phyloP scores from a whole-genome alignment of 2,888 invertebrate species.

The Uropetala carovei region DNA sequence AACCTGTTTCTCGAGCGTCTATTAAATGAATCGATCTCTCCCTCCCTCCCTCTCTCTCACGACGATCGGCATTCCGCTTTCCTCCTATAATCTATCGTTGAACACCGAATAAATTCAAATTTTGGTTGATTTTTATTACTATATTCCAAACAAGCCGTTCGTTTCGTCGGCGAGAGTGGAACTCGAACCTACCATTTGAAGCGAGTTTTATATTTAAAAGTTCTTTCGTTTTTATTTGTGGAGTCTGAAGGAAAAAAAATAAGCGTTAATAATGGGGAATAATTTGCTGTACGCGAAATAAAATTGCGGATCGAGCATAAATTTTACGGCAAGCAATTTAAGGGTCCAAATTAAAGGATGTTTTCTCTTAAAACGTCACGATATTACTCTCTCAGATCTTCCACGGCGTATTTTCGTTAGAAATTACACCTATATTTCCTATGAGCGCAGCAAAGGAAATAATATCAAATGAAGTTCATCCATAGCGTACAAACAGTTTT shows the following conservation, averaged over 20 bases:
- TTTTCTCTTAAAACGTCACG: too few species aligned
- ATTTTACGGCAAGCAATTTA: background rate
- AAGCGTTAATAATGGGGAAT: background rate
- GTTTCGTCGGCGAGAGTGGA: background rate
- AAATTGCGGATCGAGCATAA: background rate
- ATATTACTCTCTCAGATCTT: too few species aligned
- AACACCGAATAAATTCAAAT: background rate
- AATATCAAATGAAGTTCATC: too few species aligned
- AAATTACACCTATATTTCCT: too few species aligned
- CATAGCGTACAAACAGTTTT: too few species aligned
- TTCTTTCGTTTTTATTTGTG: background rate
- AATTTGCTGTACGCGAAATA: background rate
- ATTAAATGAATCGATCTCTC: conserved; percentile 7
- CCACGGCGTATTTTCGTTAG: too few species aligned
- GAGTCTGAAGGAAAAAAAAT: background rate
- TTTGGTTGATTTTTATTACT: background rate
- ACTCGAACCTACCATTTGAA: background rate
- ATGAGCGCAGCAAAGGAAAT: too few species aligned
- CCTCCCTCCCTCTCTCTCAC: background rate
- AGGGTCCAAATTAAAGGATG: too few species aligned
- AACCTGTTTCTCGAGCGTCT: background rate
- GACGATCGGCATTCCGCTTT: background rate
- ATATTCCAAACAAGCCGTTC: background rate
- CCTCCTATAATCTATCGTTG: background rate
- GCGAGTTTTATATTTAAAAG: background rate